phyloP scores from a whole-genome alignment of 2,797 vertebrate genomes.

The Parauchenoglanis ngamensis region DNA sequence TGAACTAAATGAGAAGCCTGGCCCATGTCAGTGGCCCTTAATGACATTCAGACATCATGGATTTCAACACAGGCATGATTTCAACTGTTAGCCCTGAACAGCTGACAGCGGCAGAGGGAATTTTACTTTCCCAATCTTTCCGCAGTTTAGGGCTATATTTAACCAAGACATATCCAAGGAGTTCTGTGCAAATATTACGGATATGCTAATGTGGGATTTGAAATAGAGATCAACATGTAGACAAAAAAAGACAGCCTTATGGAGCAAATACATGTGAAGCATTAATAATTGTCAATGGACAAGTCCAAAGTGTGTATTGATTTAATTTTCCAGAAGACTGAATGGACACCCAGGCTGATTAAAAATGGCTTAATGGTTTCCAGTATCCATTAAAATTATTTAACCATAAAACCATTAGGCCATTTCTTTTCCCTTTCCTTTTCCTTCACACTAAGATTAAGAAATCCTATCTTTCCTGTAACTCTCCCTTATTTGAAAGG shows the following conservation, averaged over 20 bases:
- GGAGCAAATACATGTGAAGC: neutral
- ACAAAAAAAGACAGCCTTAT: neutral
- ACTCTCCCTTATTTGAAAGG: neutral
- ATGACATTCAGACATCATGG: constrained; percentile 53
- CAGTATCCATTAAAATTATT: neutral
- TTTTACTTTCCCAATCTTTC: constrained; percentile 7
- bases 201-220: neutral
- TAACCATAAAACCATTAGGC: neutral
- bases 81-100: constrained; percentile 8
- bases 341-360: neutral
- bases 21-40: constrained; percentile 39
- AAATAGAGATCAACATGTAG: neutral
- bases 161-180: neutral
- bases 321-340: neutral
- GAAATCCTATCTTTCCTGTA: neutral
- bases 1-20: constrained; percentile 49
- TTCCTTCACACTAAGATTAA: neutral
- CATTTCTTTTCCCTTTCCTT: neutral
- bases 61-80: constrained; percentile 38
- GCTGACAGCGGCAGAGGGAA: neutral
- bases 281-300: neutral
- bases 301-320: neutral
- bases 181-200: neutral
- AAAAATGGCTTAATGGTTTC: constrained; percentile 10
- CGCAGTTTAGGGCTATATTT: neutral